phyloP scores from a whole-genome alignment of 2,888 invertebrate species.

The Melanargia galathea region DNA sequence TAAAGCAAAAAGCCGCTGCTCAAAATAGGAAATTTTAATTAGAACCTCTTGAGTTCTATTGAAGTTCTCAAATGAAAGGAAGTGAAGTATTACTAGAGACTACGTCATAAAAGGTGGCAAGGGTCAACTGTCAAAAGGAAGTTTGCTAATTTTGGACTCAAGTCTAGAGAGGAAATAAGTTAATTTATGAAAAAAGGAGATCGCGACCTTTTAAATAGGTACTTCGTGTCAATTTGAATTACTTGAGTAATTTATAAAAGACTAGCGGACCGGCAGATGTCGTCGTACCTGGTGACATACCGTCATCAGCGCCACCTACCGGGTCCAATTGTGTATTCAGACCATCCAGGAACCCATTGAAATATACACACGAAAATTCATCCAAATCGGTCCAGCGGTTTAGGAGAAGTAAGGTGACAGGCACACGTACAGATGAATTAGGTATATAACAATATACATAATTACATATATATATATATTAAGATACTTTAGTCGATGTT shows the following conservation, averaged over 20 bases:
- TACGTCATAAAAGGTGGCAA: slow-evolving; percentile 7
- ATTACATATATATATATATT: too few species aligned
- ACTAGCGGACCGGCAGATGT: too few species aligned
- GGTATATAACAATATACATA: too few species aligned
- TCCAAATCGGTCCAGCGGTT: too few species aligned
- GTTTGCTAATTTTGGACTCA: slow-evolving; percentile 20
- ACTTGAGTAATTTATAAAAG: neutral
- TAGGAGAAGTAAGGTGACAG: too few species aligned
- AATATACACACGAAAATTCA: too few species aligned
- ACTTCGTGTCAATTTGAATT: neutral
- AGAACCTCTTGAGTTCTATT: neutral
- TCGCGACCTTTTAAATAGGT: slow-evolving; percentile 1
- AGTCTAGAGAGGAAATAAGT: slow-evolving; percentile 1
- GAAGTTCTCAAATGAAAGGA: slow-evolving; percentile 15
- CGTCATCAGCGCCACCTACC: too few species aligned
- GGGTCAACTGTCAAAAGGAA: slow-evolving; percentile 9
- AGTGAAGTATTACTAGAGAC: slow-evolving; percentile 9
- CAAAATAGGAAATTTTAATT: neutral
- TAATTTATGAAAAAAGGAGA: neutral
- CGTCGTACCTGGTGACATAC: too few species aligned
- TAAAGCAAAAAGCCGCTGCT: neutral
- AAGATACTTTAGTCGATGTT: too few species aligned
- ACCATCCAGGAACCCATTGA: too few species aligned
- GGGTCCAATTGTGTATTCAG: too few species aligned
- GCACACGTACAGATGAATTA: too few species aligned